Evolutionary conservation across 2,797 vertebrate genomes (phyloP).

Genomic region (Brachyalestes nurse): DNA sequence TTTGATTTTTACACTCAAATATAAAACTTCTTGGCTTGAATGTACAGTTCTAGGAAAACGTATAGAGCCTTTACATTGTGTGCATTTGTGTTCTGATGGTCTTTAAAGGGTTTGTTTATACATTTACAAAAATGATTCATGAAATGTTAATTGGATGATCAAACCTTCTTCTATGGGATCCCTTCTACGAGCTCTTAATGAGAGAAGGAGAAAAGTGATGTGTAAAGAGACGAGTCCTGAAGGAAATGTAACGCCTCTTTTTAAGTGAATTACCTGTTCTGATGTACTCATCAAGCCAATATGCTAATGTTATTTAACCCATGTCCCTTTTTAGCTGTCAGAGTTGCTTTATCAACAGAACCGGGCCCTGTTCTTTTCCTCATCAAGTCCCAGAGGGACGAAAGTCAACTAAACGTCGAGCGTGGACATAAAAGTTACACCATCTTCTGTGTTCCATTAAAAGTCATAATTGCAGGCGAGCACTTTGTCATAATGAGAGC

Average conservation of each 20-base stretch:
- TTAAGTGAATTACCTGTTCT: too few relatives aligned
- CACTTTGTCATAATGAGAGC: slow-evolving; percentile 63
- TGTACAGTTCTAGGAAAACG: background rate
- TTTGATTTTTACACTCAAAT: too few relatives aligned
- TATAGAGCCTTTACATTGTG: background rate
- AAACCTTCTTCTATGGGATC: background rate
- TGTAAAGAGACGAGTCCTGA: background rate
- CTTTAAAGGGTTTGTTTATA: background rate
- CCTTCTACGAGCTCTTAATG: too few relatives aligned
- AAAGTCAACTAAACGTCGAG: slow-evolving; percentile 23
- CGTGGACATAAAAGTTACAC: slow-evolving; percentile 37
- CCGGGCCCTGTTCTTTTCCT: background rate
- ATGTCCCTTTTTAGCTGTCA: background rate
- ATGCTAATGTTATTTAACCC: too few relatives aligned
- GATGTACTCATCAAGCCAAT: too few relatives aligned
- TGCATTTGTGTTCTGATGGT: background rate
- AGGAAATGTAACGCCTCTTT: too few relatives aligned
- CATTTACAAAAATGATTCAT: background rate
- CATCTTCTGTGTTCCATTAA: slow-evolving; percentile 50
- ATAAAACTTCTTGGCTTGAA: too few relatives aligned
- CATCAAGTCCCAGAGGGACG: background rate
- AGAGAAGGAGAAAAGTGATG: too few relatives aligned
- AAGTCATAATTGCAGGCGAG: slow-evolving; percentile 59
- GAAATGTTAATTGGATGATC: background rate
- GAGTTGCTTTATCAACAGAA: background rate